phyloP scores from a whole-genome alignment of 1,140 invertebrate genomes.

The Heliconius melpomene region DNA sequence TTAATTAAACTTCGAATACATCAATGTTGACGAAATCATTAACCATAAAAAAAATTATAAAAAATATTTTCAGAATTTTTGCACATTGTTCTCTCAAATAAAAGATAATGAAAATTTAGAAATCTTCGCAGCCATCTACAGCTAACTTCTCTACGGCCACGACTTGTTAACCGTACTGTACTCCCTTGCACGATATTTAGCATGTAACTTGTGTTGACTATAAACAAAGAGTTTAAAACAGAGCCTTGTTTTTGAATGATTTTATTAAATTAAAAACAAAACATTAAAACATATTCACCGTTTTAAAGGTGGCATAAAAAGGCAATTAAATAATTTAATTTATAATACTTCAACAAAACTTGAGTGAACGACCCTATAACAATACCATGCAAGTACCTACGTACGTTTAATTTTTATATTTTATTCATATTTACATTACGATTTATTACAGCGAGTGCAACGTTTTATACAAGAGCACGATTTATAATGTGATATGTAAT shows the following conservation, averaged over 20 bases:
- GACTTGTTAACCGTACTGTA: too few species aligned
- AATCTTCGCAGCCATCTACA: too few species aligned
- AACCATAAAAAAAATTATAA: too few species aligned
- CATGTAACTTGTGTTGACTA: neutral
- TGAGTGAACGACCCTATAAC: slow-evolving; percentile 18
- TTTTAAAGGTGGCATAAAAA: slow-evolving; percentile 8
- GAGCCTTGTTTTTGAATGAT: neutral
- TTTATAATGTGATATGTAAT: slow-evolving; percentile 3
- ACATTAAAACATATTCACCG: neutral
- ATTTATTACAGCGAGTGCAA: slow-evolving; percentile 6
- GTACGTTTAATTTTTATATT: slow-evolving; percentile 7
- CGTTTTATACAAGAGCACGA: neutral
- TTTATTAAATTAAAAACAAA: slow-evolving; percentile 12
- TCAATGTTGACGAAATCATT: too few species aligned
- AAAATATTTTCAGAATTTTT: too few species aligned
- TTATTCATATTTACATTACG: slow-evolving; percentile 6
- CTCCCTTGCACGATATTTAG: neutral
- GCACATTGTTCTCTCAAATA: too few species aligned
- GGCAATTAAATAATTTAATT: slow-evolving; percentile 13
- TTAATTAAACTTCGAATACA: slow-evolving; percentile 14
- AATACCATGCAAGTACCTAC: slow-evolving; percentile 5
- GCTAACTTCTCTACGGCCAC: too few species aligned
- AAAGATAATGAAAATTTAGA: too few species aligned
- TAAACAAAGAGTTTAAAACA: neutral
- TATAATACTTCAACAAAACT: slow-evolving; percentile 11